These are phyloP conservation scores for Poicephalus gulielmi DNA, from an alignment of 2,113 vertebrate genomes.

Conservation along the genomic window DNA sequence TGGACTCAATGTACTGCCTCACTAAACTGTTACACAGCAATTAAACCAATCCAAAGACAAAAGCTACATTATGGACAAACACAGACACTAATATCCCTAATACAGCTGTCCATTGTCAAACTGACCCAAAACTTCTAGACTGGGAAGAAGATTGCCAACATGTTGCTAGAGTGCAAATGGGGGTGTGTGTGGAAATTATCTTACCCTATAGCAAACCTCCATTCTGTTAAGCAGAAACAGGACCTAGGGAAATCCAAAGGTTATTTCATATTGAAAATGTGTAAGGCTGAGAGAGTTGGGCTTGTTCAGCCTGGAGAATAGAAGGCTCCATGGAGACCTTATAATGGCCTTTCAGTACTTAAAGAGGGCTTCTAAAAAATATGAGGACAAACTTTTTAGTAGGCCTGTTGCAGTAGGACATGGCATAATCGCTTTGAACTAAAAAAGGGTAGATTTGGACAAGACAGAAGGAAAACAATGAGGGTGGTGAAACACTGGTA, in stretches of 20 bases:
- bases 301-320: neutral
- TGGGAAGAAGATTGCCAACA: neutral
- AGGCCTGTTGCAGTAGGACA: neutral
- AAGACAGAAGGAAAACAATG: neutral
- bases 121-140: neutral
- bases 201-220: neutral
- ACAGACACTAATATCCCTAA: neutral
- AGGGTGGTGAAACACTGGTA: neutral
- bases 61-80: neutral
- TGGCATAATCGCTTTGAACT: neutral
- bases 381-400: neutral
- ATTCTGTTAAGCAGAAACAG: neutral
- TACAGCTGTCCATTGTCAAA: neutral
- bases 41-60: slow-evolving; percentile 7
- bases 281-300: neutral
- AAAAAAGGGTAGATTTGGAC: neutral
- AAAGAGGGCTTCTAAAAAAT: neutral
- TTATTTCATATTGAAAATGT: neutral
- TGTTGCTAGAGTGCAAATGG: neutral
- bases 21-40: neutral
- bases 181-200: accelerated
- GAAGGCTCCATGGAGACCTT: neutral
- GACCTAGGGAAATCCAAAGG: neutral
- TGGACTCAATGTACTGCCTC: neutral
- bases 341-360: neutral